phyloP scores from a whole-genome alignment of 2,797 vertebrate genomes.

The Onychomys leucogaster region DNA sequence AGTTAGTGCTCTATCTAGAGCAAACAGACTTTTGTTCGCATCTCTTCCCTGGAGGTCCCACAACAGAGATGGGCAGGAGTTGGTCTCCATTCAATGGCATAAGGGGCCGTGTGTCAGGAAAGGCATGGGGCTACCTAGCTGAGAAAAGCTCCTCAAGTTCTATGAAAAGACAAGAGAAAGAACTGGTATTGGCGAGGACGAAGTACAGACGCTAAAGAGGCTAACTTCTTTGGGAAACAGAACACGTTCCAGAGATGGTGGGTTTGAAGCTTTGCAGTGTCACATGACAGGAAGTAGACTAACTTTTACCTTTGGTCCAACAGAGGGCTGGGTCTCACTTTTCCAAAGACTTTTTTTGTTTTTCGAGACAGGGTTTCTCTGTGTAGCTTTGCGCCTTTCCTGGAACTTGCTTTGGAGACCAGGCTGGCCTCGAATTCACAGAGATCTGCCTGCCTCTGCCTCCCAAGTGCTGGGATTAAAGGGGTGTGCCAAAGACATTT shows the following conservation, averaged over 20 bases:
- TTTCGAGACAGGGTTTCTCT: too few species aligned
- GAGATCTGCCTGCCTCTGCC: too few species aligned
- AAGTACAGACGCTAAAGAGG: neutral
- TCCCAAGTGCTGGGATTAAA: too few species aligned
- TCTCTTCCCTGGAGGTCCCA: neutral
- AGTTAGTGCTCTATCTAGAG: neutral
- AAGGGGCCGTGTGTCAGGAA: neutral
- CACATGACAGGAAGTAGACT: neutral
- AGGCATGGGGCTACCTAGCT: too few species aligned
- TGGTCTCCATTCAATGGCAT: neutral
- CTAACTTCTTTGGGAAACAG: neutral
- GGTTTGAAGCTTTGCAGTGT: neutral
- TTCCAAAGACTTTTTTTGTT: neutral
- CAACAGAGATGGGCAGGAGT: neutral
- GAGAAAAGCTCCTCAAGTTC: slow-evolving; percentile 33
- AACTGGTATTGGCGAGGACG: neutral
- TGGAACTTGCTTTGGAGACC: too few species aligned
- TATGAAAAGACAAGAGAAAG: neutral
- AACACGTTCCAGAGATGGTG: neutral
- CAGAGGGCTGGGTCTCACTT: neutral
- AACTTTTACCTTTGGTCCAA: neutral
- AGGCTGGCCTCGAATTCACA: too few species aligned
- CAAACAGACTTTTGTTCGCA: neutral
- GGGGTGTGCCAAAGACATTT: neutral
- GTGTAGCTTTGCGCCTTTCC: too few species aligned